Evolutionary conservation across 2,888 invertebrate genomes (phyloP).

Genomic region (Catocala fraxini): DNA sequence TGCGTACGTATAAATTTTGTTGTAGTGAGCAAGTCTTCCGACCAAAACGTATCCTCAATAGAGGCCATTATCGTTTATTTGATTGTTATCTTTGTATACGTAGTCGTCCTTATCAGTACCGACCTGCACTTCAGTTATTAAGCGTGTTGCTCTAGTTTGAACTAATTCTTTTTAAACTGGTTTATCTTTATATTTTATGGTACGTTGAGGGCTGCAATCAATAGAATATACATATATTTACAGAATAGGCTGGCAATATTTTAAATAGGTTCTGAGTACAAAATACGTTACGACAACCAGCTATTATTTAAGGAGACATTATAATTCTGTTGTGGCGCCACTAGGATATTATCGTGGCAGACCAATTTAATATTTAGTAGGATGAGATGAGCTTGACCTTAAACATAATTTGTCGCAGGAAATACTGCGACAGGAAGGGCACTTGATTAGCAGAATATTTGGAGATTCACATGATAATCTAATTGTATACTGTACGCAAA

Average conservation of each 20-base stretch:
- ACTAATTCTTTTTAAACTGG: slow-evolving; percentile 20
- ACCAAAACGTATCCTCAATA: slow-evolving; percentile 25
- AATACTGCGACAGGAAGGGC: neutral
- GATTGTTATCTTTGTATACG: slow-evolving; percentile 36
- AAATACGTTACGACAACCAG: too few species aligned
- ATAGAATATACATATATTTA: neutral
- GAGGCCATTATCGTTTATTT: slow-evolving; percentile 37
- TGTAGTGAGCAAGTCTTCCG: slow-evolving; percentile 19
- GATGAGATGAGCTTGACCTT: neutral
- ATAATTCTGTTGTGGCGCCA: too few species aligned
- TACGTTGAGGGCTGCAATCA: slow-evolving; percentile 6
- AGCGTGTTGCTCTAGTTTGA: slow-evolving; percentile 35
- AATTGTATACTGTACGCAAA: too few species aligned
- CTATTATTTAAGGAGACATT: too few species aligned
- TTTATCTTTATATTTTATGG: slow-evolving; percentile 9
- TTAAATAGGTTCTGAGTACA: too few species aligned
- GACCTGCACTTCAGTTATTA: slow-evolving; percentile 21
- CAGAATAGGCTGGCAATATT: neutral
- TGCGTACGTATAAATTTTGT: slow-evolving; percentile 20
- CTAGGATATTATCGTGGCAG: neutral
- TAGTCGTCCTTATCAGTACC: slow-evolving; percentile 37
- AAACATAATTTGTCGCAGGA: neutral
- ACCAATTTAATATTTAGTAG: neutral
- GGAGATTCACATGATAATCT: too few species aligned
- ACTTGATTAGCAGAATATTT: too few species aligned